phyloP scores from a whole-genome alignment of 2,888 invertebrate species.

The Punctoribates punctum region DNA sequence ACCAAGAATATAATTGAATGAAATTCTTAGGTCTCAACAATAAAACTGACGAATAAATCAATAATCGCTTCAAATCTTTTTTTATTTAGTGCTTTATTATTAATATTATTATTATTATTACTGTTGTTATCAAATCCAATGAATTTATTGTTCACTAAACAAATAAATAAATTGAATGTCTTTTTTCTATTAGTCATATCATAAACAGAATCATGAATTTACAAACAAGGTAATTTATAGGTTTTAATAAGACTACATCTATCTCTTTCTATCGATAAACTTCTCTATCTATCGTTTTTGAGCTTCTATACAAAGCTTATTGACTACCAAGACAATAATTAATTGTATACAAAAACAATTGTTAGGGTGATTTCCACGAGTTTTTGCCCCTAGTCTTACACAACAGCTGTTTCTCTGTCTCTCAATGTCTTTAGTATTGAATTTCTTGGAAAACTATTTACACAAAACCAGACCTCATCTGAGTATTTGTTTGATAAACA shows the following conservation, averaged over 20 bases:
- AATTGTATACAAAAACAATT: background rate
- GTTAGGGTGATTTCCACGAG: background rate
- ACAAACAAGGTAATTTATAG: background rate
- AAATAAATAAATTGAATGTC: background rate
- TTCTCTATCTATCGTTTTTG: background rate
- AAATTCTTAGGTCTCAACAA: background rate
- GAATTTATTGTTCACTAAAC: conserved; percentile 9
- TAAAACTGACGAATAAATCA: background rate
- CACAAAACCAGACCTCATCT: too few species aligned
- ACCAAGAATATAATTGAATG: too few species aligned
- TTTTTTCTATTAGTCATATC: background rate
- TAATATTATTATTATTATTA: too few species aligned
- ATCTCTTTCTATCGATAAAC: too few species aligned
- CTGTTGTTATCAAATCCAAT: background rate
- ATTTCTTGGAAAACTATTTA: too few species aligned
- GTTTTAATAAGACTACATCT: background rate
- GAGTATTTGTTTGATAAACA: too few species aligned
- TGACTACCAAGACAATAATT: background rate
- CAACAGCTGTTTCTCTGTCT: too few species aligned
- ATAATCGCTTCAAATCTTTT: background rate
- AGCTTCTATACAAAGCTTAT: conserved; percentile 17
- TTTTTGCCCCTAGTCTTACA: too few species aligned
- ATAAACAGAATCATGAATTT: background rate
- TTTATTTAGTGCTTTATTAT: background rate
- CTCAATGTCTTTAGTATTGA: too few species aligned